These are phyloP conservation scores for Suillia variegata DNA, from an alignment of 2,888 invertebrate genomes.

Conservation along the genomic window DNA sequence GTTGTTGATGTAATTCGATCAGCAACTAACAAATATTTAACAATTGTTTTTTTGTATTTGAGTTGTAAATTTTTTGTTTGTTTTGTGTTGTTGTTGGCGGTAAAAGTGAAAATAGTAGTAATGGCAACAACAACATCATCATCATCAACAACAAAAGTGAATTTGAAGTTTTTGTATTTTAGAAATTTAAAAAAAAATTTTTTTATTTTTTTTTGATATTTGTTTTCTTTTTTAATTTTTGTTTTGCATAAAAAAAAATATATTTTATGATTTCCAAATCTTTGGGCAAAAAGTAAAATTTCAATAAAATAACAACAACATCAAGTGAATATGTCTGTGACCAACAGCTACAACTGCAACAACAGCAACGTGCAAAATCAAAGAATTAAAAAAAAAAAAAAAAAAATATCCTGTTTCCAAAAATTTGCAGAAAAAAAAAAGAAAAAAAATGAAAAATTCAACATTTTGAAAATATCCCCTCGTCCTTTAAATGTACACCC, in stretches of 20 bases:
- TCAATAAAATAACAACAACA: constrained; percentile 3
- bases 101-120: too few relatives aligned
- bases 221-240: constrained; percentile 9
- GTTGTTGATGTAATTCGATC: not conserved
- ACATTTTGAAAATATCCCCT: too few relatives aligned
- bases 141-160: constrained; percentile 40
- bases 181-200: not conserved
- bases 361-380: constrained; percentile 48
- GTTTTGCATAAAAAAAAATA: not conserved
- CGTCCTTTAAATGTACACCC: too few relatives aligned
- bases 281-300: constrained; percentile 6
- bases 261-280: constrained; percentile 10
- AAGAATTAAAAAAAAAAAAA: too few relatives aligned
- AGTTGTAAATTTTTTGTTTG: constrained; percentile 3
- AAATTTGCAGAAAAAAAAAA: constrained; percentile 1
- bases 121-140: constrained; percentile 41
- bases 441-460: too few relatives aligned
- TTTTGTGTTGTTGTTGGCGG: too few relatives aligned
- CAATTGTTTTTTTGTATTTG: constrained; percentile 12
- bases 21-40: constrained; percentile 4
- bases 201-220: constrained; percentile 8
- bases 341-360: constrained; percentile 37
- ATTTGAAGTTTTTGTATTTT: too few relatives aligned
- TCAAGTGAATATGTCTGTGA: not conserved
- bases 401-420: constrained; percentile 2